Conservation (phyloP, 2,113 vertebrate genomes). For the Illadopsis cleaveri region DNA sequence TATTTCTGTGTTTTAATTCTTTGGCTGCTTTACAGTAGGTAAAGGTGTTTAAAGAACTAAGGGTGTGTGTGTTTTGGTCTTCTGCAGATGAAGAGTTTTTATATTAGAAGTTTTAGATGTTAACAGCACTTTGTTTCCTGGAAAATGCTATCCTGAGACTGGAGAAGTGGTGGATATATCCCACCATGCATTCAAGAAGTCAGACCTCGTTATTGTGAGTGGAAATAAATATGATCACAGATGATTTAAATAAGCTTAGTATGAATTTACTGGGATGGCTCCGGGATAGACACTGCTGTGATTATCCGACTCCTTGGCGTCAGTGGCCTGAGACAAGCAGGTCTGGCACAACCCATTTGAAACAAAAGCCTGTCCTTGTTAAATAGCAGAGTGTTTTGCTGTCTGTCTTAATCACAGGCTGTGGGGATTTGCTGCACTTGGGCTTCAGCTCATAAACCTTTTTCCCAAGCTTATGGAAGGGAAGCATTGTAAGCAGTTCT, state of each 20-base stretch:
- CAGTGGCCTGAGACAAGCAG: background rate
- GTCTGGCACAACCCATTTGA: constrained; percentile 8
- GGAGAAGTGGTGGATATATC: background rate
- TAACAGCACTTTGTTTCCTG: background rate
- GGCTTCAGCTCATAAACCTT: background rate
- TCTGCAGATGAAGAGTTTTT: background rate
- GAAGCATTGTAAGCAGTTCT: background rate
- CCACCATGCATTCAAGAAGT: background rate
- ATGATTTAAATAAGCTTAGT: background rate
- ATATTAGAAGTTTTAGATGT: background rate
- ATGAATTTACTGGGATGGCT: background rate
- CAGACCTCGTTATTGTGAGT: background rate
- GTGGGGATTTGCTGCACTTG: background rate
- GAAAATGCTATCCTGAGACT: background rate
- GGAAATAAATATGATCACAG: background rate
- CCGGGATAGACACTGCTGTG: background rate
- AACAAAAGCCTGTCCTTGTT: constrained; percentile 8
- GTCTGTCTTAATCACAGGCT: background rate
- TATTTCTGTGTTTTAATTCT: background rate
- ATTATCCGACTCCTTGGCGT: constrained; percentile 20
- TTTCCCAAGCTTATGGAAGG: background rate
- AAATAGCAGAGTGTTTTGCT: background rate
- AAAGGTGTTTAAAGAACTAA: background rate
- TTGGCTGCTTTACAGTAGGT: background rate
- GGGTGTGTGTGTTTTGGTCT: background rate